phyloP scores from a whole-genome alignment of 1,140 invertebrate species.

The Thaumatotibia leucotreta region DNA sequence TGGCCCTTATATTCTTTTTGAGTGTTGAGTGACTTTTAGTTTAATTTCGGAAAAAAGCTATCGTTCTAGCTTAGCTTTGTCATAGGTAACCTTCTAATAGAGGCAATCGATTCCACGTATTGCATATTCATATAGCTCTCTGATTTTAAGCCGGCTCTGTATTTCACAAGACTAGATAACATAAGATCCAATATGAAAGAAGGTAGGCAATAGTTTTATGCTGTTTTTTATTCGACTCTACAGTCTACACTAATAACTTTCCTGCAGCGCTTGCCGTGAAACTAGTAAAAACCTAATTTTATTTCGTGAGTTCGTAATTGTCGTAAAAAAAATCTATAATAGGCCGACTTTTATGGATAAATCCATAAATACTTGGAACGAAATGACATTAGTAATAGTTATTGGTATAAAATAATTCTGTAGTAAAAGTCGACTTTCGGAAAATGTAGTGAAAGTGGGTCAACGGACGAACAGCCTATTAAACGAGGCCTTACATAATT shows the following conservation, averaged over 20 bases:
- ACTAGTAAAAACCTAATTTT: conserved; percentile 2
- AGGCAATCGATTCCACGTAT: no score
- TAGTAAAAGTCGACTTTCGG: conserved; percentile 8
- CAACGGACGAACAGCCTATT: conserved; percentile 28
- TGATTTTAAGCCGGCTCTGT: no score
- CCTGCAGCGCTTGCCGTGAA: not conserved
- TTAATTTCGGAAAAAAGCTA: no score
- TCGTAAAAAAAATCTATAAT: conserved; percentile 4
- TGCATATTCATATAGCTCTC: no score
- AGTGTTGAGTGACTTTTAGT: no score
- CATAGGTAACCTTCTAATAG: no score
- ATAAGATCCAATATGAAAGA: no score
- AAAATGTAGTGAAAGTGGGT: conserved; percentile 50
- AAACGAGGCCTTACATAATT: conserved; percentile 17
- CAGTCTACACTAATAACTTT: not conserved
- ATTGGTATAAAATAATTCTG: not conserved
- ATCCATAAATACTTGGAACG: not conserved
- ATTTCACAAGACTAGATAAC: no score
- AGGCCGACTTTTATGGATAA: not conserved
- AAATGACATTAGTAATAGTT: conserved; percentile 3
- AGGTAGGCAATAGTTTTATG: not conserved
- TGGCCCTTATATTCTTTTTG: no score
- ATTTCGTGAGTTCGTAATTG: not conserved
- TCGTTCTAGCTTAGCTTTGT: no score
- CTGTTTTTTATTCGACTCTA: not conserved